A percentile compares a stretch with the other conserved stretches of the same genome.
These are phyloP conservation scores for Meriones unguiculatus DNA, from an alignment of 2,113 vertebrate genomes.

Conservation along the genomic window DNA sequence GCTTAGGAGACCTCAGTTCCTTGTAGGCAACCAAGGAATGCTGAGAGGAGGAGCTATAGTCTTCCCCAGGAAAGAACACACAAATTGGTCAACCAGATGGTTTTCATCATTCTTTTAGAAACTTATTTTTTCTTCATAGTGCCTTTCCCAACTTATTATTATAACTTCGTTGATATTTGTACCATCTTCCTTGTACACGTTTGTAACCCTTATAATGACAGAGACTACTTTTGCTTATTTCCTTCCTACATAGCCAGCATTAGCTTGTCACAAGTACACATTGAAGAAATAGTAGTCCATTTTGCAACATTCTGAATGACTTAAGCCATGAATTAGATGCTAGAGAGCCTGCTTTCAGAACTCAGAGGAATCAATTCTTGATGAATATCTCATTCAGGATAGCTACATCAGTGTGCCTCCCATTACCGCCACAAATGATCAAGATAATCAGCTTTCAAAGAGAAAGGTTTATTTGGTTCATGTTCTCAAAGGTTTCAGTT, in stretches of 20 bases:
- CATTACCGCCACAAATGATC: not conserved
- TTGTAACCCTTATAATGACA: not conserved
- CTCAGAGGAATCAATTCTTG: not conserved
- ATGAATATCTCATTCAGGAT: not conserved
- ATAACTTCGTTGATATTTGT: not conserved
- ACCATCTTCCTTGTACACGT: not conserved
- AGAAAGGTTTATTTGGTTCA: not conserved
- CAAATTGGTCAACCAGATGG: not conserved
- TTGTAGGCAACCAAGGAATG: not conserved
- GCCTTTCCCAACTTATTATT: not conserved
- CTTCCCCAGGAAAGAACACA: not conserved
- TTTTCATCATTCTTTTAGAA: conserved; percentile 8
- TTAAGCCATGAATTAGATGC: not conserved
- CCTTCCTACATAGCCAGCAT: not conserved
- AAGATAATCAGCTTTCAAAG: not conserved
- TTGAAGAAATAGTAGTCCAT: not conserved
- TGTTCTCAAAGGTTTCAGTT: not conserved
- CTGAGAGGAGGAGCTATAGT: not conserved
- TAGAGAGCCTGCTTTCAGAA: not conserved
- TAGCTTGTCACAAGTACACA: not conserved
- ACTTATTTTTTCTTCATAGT: not conserved
- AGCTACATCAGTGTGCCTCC: not conserved
- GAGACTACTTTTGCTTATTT: not conserved
- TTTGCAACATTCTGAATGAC: not conserved
- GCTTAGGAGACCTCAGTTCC: not conserved